Evolutionary conservation across 2,888 invertebrate genomes (phyloP), one percentile per base, ranked within the genome.

Genomic region (Sturmia bella): DNA sequence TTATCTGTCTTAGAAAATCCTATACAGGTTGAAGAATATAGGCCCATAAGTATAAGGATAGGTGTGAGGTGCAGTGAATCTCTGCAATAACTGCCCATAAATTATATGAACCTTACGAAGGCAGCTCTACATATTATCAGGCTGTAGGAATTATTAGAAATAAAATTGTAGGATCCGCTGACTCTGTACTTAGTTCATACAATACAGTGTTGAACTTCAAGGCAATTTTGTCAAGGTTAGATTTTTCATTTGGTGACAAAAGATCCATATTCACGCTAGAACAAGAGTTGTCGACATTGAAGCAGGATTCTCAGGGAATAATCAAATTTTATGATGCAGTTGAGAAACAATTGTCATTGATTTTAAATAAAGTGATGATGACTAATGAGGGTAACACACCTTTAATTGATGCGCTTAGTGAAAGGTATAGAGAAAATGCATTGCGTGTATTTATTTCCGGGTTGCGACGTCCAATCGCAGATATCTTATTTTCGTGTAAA

Each of bases 351-450:
- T 27, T 84, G 13, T 81, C 85, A 0, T 32, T 84, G 1, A 54
- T 86, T 19, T 70, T 77, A 4, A 85, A 85, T 39, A 86, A 85
- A 39, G 84, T 64, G 0, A 73, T 83, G 15, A 85, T 85, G 85
- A 56, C 75, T 0, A 54, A 85, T 32, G 79, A 85, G 7, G 57
- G 73, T 1, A 74, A 57, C n/a, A 1, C 11, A 2, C 11, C 21
- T 21, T 21, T 84, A n/a, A 75, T 70, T 13, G 70, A 83, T n/a
- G 61, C 77, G 0, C 68, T 70, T 15, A 17, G 48, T 48, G 45
- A 48, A 4, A 70, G 48, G 37, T 70, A 70, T 17, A 57, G 70
- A 11, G 41, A 54, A 27, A 24, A 69, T 15, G 54, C 76, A 6
- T 41, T 76, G 11, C 37, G 76, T 4, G 69, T 76, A 13, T 69